Evolutionary conservation across 2,797 vertebrate genomes (phyloP).

Genomic region (Potorous gilbertii): DNA sequence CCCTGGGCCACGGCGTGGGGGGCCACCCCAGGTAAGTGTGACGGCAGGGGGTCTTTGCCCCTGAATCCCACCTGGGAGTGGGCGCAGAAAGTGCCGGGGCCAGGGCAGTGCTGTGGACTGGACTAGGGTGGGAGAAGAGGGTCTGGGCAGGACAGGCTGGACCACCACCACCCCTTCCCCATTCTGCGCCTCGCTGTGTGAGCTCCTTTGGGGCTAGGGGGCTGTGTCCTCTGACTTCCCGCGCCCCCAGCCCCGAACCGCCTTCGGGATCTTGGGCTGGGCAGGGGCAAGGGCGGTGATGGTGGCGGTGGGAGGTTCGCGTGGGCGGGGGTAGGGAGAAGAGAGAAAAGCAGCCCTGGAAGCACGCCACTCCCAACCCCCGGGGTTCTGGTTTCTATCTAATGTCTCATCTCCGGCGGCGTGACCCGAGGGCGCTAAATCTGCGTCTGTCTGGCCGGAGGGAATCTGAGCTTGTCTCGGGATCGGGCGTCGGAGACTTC

Average conservation of each 20-base stretch:
- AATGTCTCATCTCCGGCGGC: slow-evolving; percentile 4
- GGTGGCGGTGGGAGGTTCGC: neutral
- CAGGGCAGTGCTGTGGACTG: neutral
- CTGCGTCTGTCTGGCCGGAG: neutral
- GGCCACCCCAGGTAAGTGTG: neutral
- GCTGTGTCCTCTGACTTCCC: neutral
- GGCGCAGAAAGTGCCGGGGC: neutral
- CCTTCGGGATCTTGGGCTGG: rapidly evolving
- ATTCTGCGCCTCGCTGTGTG: neutral
- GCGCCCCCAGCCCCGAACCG: neutral
- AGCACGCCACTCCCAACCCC: neutral
- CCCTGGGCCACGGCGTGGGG: neutral
- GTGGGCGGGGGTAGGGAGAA: neutral
- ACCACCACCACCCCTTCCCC: neutral
- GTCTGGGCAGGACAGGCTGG: neutral
- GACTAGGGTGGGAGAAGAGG: neutral
- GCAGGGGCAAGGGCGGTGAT: neutral
- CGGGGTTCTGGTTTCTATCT: neutral
- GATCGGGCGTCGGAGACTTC: neutral
- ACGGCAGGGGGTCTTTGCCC: neutral
- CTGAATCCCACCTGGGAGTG: neutral
- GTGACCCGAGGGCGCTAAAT: neutral
- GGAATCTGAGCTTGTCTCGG: neutral
- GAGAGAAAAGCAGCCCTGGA: neutral
- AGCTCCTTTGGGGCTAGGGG: neutral